These are phyloP conservation scores for Aporophyla lueneburgensis DNA, from an alignment of 2,888 invertebrate species.

Conservation along the genomic window DNA sequence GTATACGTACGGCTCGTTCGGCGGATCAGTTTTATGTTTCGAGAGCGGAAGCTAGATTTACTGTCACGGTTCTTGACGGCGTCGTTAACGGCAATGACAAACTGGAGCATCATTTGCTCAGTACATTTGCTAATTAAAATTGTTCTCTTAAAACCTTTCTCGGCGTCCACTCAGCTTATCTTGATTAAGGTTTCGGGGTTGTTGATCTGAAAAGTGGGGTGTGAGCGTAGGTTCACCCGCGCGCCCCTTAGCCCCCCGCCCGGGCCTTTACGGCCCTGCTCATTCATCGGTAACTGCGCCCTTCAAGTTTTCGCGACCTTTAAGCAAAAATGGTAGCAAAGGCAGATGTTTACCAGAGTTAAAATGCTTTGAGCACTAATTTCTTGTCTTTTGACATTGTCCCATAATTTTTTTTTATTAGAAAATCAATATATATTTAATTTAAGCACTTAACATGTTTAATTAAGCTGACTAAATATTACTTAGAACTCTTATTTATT, in stretches of 20 bases:
- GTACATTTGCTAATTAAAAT: constrained; percentile 78
- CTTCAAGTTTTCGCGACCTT: constrained; percentile 86
- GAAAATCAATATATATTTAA: background rate
- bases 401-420: background rate
- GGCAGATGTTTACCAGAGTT: constrained; percentile 78
- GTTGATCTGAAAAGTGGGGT: constrained; percentile 85
- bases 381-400: constrained; percentile 13
- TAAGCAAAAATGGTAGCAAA: constrained; percentile 79
- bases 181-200: constrained; percentile 87
- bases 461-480: constrained; percentile 1
- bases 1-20: constrained; percentile 62
- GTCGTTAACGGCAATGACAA: constrained; percentile 64
- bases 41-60: constrained; percentile 71
- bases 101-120: constrained; percentile 62
- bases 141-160: constrained; percentile 77
- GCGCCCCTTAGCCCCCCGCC: constrained; percentile 69
- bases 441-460: background rate
- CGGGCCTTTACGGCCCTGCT: constrained; percentile 78
- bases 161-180: constrained; percentile 80
- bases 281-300: constrained; percentile 84
- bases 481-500: constrained; percentile 1
- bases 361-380: constrained; percentile 57
- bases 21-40: constrained; percentile 69
- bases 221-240: constrained; percentile 67
- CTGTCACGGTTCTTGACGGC: constrained; percentile 60